Base-by-base conservation (phyloP, 2,797 vertebrate genomes). In the Odontamblyopus rebecca region DNA sequence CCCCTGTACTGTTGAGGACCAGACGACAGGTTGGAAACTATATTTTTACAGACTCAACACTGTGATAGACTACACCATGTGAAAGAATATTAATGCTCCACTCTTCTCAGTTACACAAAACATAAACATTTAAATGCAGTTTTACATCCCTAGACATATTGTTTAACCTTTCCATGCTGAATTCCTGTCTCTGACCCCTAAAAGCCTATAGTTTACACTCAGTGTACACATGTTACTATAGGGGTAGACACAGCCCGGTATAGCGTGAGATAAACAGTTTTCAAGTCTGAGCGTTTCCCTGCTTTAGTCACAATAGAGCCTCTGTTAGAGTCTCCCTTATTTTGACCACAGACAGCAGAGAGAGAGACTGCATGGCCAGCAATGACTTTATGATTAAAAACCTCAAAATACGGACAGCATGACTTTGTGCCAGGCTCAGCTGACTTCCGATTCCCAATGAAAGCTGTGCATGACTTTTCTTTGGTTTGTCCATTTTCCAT, bases 251-350 rank as follows among this genome's bases (percentile, higher is more conserved):
- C 30, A 62, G 29, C 61, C 6, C 15, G 1, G 9, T 29, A 9
- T 44, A 64, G 35, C 8, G 23, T 15, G 26, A 67, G 27, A 72
- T 38, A 57, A 74, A 64, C n/a, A 12, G 48, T 44, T 48, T 13
- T 66, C 64, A 29, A 27, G 72, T 74, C 68, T 30, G 18, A 69
- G 67, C 2, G 2, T 76, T 74, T 72, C 73, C 69, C 66, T 69
- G 64, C 69, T 23, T 68, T 5, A 0, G 8, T 51, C 54, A 87
- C 85, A 90, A 84, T 75, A 75, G 79, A 62, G 56, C 76, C 61
- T 77, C 68, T 89, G 82, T 84, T 51, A 51, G 18, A 6, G 48
- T 54, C 61, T 76, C 68, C 30, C 56, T 70, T 57, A 78, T 57
- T 19, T 69, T 73, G 18, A 32, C 48, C 68, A 56, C 71, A 75